These are phyloP conservation scores for Smittia aterrima DNA, from an alignment of 2,888 invertebrate species.

Conservation along the genomic window DNA sequence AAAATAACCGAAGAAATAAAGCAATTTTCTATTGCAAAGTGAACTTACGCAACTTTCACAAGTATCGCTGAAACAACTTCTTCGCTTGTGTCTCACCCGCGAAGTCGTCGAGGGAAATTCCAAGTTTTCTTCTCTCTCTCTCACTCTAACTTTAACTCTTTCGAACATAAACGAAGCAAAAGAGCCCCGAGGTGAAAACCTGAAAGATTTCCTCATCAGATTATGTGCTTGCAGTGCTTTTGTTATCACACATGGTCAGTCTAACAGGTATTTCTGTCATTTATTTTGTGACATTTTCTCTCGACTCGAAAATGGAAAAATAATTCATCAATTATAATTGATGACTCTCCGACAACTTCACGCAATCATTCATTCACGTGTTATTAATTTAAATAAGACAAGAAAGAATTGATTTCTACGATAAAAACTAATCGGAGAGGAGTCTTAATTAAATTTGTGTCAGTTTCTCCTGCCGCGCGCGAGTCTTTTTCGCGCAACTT, in stretches of 20 bases:
- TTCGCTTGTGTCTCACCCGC: background rate
- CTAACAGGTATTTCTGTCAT: constrained; percentile 17
- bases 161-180: background rate
- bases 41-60: constrained; percentile 22
- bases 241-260: constrained; percentile 36
- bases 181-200: constrained; percentile 30
- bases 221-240: constrained; percentile 33
- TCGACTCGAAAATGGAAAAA: background rate
- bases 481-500: background rate
- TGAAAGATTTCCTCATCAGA: constrained; percentile 42
- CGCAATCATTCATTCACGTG: background rate
- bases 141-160: too few species aligned
- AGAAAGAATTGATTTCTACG: background rate
- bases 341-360: background rate
- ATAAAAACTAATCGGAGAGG: background rate
- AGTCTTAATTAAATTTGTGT: background rate
- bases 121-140: background rate
- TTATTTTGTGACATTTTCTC: background rate
- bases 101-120: constrained; percentile 1
- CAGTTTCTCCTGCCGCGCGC: background rate
- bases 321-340: constrained; percentile 2
- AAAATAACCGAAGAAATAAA: constrained; percentile 15
- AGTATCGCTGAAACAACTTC: background rate
- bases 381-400: background rate
- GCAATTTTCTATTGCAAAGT: constrained; percentile 8